A percentile compares a stretch with the other conserved stretches of the same genome.
phyloP scores from a whole-genome alignment of 2,888 invertebrate genomes.

The Odontocerum albicorne region DNA sequence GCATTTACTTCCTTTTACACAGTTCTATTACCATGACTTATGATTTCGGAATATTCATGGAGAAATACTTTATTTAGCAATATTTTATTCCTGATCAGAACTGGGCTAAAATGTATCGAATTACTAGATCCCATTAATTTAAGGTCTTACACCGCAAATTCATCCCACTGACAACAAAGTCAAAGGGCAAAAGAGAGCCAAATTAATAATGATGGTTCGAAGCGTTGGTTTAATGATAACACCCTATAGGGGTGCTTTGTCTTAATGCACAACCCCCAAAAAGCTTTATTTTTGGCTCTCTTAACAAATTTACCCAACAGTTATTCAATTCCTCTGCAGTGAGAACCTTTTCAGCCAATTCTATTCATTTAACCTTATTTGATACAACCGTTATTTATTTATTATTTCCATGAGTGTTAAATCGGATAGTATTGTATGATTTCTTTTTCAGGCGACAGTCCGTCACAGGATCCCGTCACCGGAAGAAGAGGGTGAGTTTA shows the following conservation, averaged over 20 bases:
- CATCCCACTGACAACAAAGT: conserved; percentile 7
- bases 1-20: too few species aligned
- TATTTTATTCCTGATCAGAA: too few species aligned
- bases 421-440: conserved; percentile 28
- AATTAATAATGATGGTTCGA: conserved; percentile 60
- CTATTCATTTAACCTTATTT: conserved; percentile 6
- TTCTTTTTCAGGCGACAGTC: conserved; percentile 54
- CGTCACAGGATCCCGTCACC: conserved; percentile 53
- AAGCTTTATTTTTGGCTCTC: conserved; percentile 41
- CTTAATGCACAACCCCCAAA: conserved; percentile 12
- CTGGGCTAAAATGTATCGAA: too few species aligned
- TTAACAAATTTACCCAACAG: conserved; percentile 35
- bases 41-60: too few species aligned
- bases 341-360: background rate
- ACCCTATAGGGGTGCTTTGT: conserved; percentile 39
- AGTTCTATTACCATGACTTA: too few species aligned
- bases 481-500: conserved; percentile 50
- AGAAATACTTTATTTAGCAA: too few species aligned
- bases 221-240: conserved; percentile 62
- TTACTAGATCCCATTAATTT: too few species aligned
- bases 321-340: conserved; percentile 23
- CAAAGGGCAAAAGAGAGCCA: conserved; percentile 50
- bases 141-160: too few species aligned
- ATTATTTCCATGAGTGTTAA: background rate
- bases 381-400: background rate